Evolutionary conservation across 2,797 vertebrate genomes (phyloP).

Genomic region (Hafferia zeledoni): DNA sequence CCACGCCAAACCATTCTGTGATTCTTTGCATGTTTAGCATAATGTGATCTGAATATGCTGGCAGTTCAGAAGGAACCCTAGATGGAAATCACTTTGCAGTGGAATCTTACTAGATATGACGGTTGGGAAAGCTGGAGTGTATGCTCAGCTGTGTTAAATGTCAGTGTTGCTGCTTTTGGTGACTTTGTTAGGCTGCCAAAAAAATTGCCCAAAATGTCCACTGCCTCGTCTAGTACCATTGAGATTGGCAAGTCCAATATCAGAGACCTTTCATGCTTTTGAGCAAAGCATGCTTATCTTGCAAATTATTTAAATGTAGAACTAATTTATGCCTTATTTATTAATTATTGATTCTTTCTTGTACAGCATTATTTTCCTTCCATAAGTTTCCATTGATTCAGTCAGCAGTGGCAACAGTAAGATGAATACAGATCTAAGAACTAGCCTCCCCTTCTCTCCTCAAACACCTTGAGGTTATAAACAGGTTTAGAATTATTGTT

Average conservation of each 20-base stretch:
- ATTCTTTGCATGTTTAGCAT: neutral
- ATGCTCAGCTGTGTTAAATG: neutral
- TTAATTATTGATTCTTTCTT: neutral
- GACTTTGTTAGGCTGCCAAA: neutral
- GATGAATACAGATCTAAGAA: neutral
- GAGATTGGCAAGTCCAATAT: neutral
- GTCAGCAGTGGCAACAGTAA: neutral
- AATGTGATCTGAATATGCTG: neutral
- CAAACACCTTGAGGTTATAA: neutral
- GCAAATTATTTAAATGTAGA: neutral
- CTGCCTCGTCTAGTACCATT: neutral
- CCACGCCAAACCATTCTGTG: neutral
- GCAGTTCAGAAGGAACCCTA: neutral
- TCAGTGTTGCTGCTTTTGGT: neutral
- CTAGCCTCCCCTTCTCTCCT: neutral
- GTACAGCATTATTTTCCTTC: neutral
- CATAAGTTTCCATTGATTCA: neutral
- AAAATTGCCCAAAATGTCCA: neutral
- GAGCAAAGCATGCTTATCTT: neutral
- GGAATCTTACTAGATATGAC: neutral
- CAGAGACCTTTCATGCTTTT: neutral
- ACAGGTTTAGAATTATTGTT: neutral
- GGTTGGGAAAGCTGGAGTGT: neutral
- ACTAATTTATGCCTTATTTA: neutral
- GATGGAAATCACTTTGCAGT: neutral